Evolutionary conservation across 2,888 invertebrate species (phyloP).

Genomic region (Drosophila mettleri): DNA sequence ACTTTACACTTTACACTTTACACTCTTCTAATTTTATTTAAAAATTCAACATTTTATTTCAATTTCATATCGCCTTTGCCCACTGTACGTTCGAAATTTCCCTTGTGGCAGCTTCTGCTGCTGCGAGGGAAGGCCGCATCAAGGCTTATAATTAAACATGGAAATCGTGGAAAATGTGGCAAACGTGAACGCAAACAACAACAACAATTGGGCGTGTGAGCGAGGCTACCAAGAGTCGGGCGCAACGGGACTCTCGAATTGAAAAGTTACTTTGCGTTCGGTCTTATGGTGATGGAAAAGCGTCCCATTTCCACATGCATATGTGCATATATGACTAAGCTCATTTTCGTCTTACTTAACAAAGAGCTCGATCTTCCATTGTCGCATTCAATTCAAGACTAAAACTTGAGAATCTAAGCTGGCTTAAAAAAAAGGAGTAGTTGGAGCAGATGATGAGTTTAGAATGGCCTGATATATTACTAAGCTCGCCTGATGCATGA

Average conservation of each 20-base stretch:
- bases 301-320: slow-evolving; percentile 29
- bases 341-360: no score
- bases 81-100: slow-evolving; percentile 59
- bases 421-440: no score
- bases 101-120: slow-evolving; percentile 56
- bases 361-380: no score
- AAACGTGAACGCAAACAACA: slow-evolving; percentile 57
- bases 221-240: slow-evolving; percentile 39
- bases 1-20: no score
- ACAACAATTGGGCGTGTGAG: slow-evolving; percentile 18
- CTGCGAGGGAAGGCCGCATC: slow-evolving; percentile 35
- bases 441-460: no score
- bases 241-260: slow-evolving; percentile 59
- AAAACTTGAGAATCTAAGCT: no score
- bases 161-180: slow-evolving; percentile 75
- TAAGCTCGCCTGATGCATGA: no score
- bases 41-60: not conserved
- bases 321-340: not conserved
- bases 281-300: slow-evolving; percentile 61
- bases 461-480: no score
- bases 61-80: not conserved
- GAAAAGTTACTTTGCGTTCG: slow-evolving; percentile 79
- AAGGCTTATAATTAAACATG: slow-evolving; percentile 76
- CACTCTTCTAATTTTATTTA: no score
- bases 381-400: no score